A percentile compares a stretch with the other conserved stretches of the same genome.
phyloP scores from a whole-genome alignment of 1,140 invertebrate species.

The Nilaparvata lugens region DNA sequence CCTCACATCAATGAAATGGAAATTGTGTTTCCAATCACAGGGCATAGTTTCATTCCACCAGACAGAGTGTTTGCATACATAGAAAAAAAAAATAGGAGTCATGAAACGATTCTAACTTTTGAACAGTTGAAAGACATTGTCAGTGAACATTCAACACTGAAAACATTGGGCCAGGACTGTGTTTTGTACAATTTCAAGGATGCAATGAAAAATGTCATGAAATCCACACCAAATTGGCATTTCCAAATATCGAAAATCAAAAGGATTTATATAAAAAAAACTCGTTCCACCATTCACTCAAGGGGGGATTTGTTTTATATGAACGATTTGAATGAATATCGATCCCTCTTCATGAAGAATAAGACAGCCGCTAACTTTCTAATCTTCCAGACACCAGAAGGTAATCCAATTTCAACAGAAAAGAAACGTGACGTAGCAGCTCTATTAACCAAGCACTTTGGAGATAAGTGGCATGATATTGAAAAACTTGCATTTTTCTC shows the following conservation, averaged over 20 bases:
- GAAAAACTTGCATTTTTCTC: too few species aligned
- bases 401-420: neutral
- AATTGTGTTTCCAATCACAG: constrained; percentile 25
- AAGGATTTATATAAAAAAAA: neutral
- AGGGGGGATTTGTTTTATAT: neutral
- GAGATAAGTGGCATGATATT: neutral
- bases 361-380: neutral
- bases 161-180: neutral
- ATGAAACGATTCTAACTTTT: neutral
- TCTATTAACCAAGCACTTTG: neutral
- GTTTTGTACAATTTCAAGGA: neutral
- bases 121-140: neutral
- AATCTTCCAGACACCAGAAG: neutral
- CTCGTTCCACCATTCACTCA: neutral
- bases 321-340: neutral
- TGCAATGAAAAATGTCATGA: neutral
- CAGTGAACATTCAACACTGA: neutral
- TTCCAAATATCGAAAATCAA: neutral
- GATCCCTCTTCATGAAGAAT: neutral
- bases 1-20: constrained; percentile 24
- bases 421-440: neutral
- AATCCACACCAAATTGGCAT: neutral
- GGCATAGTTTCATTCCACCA: constrained; percentile 29
- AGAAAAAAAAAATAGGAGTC: constrained; percentile 17
- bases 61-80: constrained; percentile 30